Evolutionary conservation across 1,140 invertebrate genomes (phyloP).

Genomic region (Drosophila yakuba): DNA sequence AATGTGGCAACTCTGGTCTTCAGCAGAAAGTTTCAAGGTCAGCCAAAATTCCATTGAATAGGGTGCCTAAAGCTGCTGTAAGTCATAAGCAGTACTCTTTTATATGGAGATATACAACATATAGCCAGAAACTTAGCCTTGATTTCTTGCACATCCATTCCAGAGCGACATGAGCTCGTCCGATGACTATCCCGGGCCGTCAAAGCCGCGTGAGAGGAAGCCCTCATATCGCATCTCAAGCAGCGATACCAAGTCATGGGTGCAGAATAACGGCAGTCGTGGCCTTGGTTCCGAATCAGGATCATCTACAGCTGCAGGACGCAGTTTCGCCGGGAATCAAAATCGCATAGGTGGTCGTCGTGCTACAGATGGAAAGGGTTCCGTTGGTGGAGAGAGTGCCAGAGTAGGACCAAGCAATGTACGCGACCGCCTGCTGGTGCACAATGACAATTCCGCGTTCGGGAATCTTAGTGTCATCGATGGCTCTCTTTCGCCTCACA

Average conservation of each 20-base stretch:
- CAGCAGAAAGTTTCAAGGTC: too few relatives aligned
- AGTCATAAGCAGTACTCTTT: too few relatives aligned
- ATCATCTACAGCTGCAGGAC: too few relatives aligned
- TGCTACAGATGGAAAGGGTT: not conserved
- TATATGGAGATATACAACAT: too few relatives aligned
- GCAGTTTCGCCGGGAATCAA: not conserved
- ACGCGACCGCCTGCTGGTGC: conserved; percentile 22
- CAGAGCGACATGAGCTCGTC: conserved; percentile 37
- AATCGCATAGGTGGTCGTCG: too few relatives aligned
- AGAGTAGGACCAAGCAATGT: conserved; percentile 1
- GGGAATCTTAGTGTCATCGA: not conserved
- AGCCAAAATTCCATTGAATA: too few relatives aligned
- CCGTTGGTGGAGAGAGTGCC: not conserved
- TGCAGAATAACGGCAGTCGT: conserved; percentile 6
- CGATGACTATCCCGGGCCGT: conserved; percentile 25
- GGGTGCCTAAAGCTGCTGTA: too few relatives aligned
- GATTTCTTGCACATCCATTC: not conserved
- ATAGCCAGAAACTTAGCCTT: not conserved
- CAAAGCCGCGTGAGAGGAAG: not conserved
- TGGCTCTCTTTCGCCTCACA: conserved; percentile 6
- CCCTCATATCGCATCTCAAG: conserved; percentile 11
- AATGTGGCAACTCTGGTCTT: too few relatives aligned
- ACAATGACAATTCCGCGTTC: conserved; percentile 12
- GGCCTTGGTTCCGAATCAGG: not conserved
- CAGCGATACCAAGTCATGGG: conserved; percentile 1